A percentile compares a stretch with the other conserved stretches of the same genome.
phyloP scores from a whole-genome alignment of 2,888 invertebrate species.

The Busseola fusca region DNA sequence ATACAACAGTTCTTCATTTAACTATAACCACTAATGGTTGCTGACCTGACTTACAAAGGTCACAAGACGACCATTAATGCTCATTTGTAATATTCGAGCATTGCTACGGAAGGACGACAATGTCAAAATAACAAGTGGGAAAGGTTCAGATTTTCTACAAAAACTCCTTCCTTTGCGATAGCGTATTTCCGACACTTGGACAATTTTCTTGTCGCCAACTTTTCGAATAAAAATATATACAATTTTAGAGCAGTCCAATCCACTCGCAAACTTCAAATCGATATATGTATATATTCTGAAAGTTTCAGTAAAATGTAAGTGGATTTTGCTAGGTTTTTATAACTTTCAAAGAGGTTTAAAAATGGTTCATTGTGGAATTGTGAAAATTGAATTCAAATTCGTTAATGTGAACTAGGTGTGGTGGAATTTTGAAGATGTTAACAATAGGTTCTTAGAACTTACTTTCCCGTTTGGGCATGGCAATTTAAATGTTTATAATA shows the following conservation, averaged over 20 bases:
- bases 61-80: not conserved
- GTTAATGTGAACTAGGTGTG: no score
- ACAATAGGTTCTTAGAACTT: no score
- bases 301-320: conserved; percentile 56
- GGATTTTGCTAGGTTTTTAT: conserved; percentile 48
- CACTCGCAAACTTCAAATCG: conserved; percentile 56
- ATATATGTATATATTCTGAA: conserved; percentile 55
- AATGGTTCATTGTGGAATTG: conserved; percentile 34
- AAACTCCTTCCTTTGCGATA: conserved; percentile 18
- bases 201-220: conserved; percentile 59
- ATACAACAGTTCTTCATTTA: not conserved
- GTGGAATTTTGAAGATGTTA: no score
- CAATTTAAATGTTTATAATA: no score
- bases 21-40: not conserved
- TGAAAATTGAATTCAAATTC: not conserved
- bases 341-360: conserved; percentile 45
- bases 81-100: not conserved
- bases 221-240: conserved; percentile 63
- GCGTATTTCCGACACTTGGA: conserved; percentile 45
- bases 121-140: conserved; percentile 28
- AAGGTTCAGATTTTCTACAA: conserved; percentile 25
- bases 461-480: no score
- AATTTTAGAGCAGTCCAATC: conserved; percentile 58
- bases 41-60: no score
- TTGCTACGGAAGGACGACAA: not conserved